Conservation (phyloP, 2,888 invertebrate species). For the Folsomia candida region DNA sequence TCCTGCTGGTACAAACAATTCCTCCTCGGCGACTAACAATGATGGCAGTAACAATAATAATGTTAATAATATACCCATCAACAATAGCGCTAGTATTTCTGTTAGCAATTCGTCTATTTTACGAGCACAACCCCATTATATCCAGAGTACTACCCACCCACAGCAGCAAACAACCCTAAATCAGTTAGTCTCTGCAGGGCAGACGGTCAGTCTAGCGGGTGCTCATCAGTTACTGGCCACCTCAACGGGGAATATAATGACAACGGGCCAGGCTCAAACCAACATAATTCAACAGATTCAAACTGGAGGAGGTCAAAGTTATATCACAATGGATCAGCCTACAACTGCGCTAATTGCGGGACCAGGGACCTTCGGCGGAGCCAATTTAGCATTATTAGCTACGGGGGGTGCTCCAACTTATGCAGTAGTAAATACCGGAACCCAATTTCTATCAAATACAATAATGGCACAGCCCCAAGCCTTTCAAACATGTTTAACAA, state of each 20-base stretch:
- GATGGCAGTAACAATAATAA: constrained; percentile 15
- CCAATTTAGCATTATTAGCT: constrained; percentile 45
- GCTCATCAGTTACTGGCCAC: constrained; percentile 34
- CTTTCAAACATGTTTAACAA: constrained; percentile 47
- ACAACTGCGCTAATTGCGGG: constrained; percentile 35
- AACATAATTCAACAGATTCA: constrained; percentile 45
- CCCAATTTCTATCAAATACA: constrained; percentile 43
- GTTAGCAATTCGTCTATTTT: constrained; percentile 17
- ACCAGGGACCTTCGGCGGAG: constrained; percentile 32
- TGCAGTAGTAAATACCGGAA: constrained; percentile 42
- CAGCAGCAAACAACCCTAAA: constrained; percentile 14
- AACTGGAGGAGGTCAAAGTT: constrained; percentile 40
- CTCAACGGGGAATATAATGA: constrained; percentile 15
- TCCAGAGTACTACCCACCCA: constrained; percentile 15
- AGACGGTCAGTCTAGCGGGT: constrained; percentile 42
- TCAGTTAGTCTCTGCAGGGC: constrained; percentile 35
- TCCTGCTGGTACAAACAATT: constrained; percentile 21
- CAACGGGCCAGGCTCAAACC: constrained; percentile 30
- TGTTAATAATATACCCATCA: constrained; percentile 17
- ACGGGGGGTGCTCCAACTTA: constrained; percentile 47
- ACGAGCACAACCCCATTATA: constrained; percentile 20
- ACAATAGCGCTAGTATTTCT: constrained; percentile 24
- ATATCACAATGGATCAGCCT: constrained; percentile 48
- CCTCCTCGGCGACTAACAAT: constrained; percentile 9
- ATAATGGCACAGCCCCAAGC: constrained; percentile 48